Evolutionary conservation across 1,140 invertebrate species (phyloP).

Genomic region (Lordiphosa collinella): DNA sequence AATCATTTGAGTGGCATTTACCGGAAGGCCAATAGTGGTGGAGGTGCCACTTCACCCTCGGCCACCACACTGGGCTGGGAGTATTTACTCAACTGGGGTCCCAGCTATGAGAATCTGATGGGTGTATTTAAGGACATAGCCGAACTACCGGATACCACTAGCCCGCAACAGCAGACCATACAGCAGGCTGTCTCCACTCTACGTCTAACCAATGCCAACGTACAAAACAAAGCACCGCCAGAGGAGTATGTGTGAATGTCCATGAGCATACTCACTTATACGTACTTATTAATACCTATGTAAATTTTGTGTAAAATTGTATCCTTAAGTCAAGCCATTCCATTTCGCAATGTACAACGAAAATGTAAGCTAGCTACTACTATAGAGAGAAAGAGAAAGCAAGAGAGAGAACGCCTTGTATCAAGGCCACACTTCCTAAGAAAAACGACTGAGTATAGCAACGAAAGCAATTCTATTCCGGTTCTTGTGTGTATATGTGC

Average conservation of each 20-base stretch:
- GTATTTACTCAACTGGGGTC: conserved; percentile 96
- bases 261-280: conserved; percentile 17
- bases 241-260: conserved; percentile 88
- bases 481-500: conserved; percentile 53
- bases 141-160: conserved; percentile 91
- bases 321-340: conserved; percentile 58
- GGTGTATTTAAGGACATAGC: conserved; percentile 98
- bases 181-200: conserved; percentile 80
- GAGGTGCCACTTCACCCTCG: conserved; percentile 85
- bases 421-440: conserved; percentile 73
- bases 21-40: conserved; percentile 83
- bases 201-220: conserved; percentile 82
- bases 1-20: conserved; percentile 87
- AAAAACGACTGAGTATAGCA: conserved; percentile 22
- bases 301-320: conserved; percentile 53
- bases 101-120: conserved; percentile 96
- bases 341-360: conserved; percentile 67
- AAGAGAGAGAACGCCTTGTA: conserved; percentile 63
- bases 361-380: conserved; percentile 16
- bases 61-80: conserved; percentile 91
- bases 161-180: conserved; percentile 53
- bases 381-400: conserved; percentile 9
- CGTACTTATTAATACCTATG: conserved; percentile 4
- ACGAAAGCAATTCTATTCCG: conserved; percentile 1
- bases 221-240: conserved; percentile 83